These are phyloP conservation scores for Podarcis lilfordi DNA, from an alignment of 2,797 vertebrate genomes.

Conservation along the genomic window DNA sequence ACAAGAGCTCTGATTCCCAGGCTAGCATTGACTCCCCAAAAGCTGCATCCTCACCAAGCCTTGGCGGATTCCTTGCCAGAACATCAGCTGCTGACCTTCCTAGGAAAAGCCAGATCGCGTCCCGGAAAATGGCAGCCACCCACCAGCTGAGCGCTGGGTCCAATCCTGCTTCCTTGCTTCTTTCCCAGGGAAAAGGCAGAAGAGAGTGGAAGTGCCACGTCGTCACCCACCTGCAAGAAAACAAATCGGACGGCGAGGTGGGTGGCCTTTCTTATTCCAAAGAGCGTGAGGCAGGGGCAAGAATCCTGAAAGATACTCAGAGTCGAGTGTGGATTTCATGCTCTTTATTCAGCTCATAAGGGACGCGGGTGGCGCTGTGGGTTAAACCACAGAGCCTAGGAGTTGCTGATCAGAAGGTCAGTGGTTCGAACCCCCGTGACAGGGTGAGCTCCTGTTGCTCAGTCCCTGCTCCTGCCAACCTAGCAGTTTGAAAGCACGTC, in stretches of 20 bases:
- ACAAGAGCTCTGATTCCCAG: background rate
- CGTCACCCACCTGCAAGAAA: background rate
- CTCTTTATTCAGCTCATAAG: too few relatives aligned
- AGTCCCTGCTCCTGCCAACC: too few relatives aligned
- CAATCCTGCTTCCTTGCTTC: background rate
- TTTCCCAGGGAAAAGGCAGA: constrained; percentile 18
- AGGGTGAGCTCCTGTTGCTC: too few relatives aligned
- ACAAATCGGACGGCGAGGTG: constrained; percentile 49
- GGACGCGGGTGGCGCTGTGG: too few relatives aligned
- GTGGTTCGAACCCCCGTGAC: too few relatives aligned
- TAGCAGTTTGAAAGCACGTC: too few relatives aligned
- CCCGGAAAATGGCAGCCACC: constrained; percentile 18
- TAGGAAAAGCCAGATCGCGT: constrained; percentile 1
- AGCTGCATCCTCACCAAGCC: rapidly evolving
- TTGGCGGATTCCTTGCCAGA: background rate
- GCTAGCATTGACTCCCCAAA: constrained; percentile 2
- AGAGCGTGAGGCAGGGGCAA: background rate
- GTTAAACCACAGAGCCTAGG: too few relatives aligned
- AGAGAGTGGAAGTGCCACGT: background rate
- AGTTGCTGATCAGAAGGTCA: too few relatives aligned
- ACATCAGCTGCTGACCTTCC: background rate
- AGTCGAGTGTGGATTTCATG: too few relatives aligned
- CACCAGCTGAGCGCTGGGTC: background rate
- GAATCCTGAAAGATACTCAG: background rate
- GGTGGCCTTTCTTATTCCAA: constrained; percentile 22